Evolutionary conservation across 2,797 vertebrate genomes (phyloP).

Genomic region (Dicrostonyx torquatus): DNA sequence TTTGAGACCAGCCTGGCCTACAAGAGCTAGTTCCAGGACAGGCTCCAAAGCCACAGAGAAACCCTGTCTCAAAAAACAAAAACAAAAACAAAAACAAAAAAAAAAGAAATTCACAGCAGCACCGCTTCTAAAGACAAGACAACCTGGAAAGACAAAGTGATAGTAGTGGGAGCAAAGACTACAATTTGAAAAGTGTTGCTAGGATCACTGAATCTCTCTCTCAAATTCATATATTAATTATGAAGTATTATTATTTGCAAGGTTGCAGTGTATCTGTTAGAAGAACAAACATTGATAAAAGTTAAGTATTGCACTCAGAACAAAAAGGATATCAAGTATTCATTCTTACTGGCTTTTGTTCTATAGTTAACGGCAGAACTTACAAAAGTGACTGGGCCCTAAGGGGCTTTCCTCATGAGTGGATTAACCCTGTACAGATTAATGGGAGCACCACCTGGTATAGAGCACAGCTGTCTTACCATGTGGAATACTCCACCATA

Average conservation of each 20-base stretch:
- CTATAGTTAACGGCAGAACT: neutral
- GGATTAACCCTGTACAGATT: neutral
- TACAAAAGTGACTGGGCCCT: neutral
- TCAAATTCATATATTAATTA: neutral
- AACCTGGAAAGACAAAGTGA: neutral
- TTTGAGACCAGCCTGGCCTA: too few relatives aligned
- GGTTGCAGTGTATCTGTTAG: constrained; percentile 47
- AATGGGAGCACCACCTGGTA: neutral
- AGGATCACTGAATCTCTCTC: neutral
- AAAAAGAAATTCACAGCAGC: neutral
- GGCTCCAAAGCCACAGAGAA: too few relatives aligned
- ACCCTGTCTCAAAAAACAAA: too few relatives aligned
- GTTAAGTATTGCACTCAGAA: constrained; percentile 10
- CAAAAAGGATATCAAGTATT: constrained; percentile 32
- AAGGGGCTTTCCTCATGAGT: neutral
- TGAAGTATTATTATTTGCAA: constrained; percentile 34
- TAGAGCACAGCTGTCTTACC: neutral
- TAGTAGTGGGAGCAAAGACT: neutral
- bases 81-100: too few relatives aligned
- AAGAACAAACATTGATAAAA: constrained; percentile 43
- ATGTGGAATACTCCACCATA: neutral
- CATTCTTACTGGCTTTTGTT: constrained; percentile 62
- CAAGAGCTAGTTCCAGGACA: too few relatives aligned
- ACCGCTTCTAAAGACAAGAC: neutral
- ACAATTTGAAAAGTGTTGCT: neutral